Percentiles rank a stretch among this genome's conserved stretches.
phyloP scores from a whole-genome alignment of 2,113 vertebrate genomes.

The Cacatua alba region DNA sequence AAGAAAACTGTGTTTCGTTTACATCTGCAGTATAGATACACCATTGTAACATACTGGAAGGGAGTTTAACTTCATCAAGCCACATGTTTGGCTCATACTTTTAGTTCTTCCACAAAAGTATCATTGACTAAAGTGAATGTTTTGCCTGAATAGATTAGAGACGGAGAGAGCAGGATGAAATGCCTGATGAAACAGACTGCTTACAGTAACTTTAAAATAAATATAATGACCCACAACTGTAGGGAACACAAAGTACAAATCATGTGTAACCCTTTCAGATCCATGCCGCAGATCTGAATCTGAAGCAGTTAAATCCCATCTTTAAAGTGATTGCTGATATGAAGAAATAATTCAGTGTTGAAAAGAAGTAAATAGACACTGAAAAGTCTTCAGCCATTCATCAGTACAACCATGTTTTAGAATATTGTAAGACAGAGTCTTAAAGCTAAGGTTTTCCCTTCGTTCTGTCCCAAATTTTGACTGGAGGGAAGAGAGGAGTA shows the following conservation, averaged over 20 bases:
- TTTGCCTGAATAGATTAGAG: constrained; percentile 1
- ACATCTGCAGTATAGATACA: background rate
- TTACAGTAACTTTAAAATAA: constrained; percentile 9
- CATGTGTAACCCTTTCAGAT: background rate
- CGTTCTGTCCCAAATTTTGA: background rate
- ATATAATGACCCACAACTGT: background rate
- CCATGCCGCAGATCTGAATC: background rate
- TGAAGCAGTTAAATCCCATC: background rate
- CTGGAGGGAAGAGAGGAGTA: background rate
- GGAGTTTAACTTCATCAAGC: background rate
- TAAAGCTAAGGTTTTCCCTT: background rate
- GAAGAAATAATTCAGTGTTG: background rate
- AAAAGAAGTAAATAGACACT: background rate
- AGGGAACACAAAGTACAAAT: background rate
- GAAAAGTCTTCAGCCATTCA: background rate
- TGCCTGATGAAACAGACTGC: background rate
- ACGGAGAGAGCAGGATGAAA: background rate
- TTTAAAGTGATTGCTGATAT: background rate
- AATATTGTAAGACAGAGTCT: background rate
- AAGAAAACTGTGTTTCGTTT: constrained; percentile 16
- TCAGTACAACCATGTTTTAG: background rate
- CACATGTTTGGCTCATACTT: background rate
- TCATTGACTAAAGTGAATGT: background rate
- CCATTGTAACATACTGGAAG: background rate
- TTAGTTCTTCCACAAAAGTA: background rate